Evolutionary conservation across 2,888 invertebrate species (phyloP).

Genomic region (Leptopilina myrica): DNA sequence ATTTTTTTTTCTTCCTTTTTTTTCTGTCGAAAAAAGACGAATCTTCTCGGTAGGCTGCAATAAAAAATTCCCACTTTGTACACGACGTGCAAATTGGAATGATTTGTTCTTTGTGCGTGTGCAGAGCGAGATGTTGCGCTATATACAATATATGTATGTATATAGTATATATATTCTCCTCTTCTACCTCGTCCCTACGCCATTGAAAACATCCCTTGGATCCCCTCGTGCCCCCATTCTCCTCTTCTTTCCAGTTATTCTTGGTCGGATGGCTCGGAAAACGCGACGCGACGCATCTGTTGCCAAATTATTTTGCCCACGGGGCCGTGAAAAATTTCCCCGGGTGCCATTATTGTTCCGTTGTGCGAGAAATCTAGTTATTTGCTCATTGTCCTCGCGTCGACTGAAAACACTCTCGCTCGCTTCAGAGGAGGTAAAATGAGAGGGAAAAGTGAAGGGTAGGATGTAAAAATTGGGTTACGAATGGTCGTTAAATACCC

Average conservation of each 20-base stretch:
- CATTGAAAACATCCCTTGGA: slow-evolving; percentile 46
- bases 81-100: slow-evolving; percentile 39
- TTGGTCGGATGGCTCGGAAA: slow-evolving; percentile 75
- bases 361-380: slow-evolving; percentile 73
- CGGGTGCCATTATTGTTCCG: slow-evolving; percentile 73
- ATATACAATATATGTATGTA: neutral
- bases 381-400: slow-evolving; percentile 68
- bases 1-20: slow-evolving; percentile 11
- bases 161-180: slow-evolving; percentile 13
- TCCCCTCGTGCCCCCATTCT: slow-evolving; percentile 54
- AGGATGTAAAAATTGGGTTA: slow-evolving; percentile 51
- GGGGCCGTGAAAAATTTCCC: slow-evolving; percentile 75
- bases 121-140: slow-evolving; percentile 31
- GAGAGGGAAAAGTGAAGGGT: slow-evolving; percentile 47
- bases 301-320: slow-evolving; percentile 76
- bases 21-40: slow-evolving; percentile 34
- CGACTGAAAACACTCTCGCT: slow-evolving; percentile 50
- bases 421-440: slow-evolving; percentile 42
- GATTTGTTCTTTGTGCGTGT: slow-evolving; percentile 41
- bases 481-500: slow-evolving; percentile 51
- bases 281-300: slow-evolving; percentile 74
- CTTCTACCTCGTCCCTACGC: slow-evolving; percentile 45
- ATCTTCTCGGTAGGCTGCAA: slow-evolving; percentile 40
- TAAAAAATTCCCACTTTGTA: slow-evolving; percentile 41
- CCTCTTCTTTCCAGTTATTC: slow-evolving; percentile 67